A percentile compares a stretch with the other conserved stretches of the same genome.
Evolutionary conservation across 2,888 invertebrate genomes (phyloP).

Genomic region (Mesochorus sp.): DNA sequence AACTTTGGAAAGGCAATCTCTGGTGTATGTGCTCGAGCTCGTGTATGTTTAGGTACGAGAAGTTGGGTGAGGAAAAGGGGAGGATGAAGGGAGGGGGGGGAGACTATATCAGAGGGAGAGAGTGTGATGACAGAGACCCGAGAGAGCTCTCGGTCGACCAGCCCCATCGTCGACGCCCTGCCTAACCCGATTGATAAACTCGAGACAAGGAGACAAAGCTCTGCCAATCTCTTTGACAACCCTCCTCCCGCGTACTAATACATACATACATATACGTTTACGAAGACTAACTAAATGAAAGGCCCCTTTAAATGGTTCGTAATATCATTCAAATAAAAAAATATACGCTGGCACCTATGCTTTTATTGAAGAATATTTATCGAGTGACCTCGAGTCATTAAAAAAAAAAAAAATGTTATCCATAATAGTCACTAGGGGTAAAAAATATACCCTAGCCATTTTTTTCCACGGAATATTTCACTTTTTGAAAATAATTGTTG

Average conservation of each 20-base stretch:
- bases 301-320: too few species aligned
- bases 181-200: constrained; percentile 56
- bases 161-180: constrained; percentile 37
- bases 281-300: background rate
- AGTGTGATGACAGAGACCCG: background rate
- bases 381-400: too few species aligned
- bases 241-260: too few species aligned
- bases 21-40: background rate
- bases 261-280: background rate
- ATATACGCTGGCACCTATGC: too few species aligned
- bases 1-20: constrained; percentile 6
- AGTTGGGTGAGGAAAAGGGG: background rate
- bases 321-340: too few species aligned
- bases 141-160: constrained; percentile 17
- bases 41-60: background rate
- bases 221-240: constrained; percentile 29
- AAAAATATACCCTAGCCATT: too few species aligned
- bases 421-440: too few species aligned
- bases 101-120: background rate
- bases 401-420: too few species aligned
- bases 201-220: constrained; percentile 47
- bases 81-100: background rate
- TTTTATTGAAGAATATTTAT: too few species aligned
- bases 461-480: too few species aligned
- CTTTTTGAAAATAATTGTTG: too few species aligned